Base-by-base conservation (phyloP, 2,113 vertebrate genomes). In the Ailurus styani region DNA sequence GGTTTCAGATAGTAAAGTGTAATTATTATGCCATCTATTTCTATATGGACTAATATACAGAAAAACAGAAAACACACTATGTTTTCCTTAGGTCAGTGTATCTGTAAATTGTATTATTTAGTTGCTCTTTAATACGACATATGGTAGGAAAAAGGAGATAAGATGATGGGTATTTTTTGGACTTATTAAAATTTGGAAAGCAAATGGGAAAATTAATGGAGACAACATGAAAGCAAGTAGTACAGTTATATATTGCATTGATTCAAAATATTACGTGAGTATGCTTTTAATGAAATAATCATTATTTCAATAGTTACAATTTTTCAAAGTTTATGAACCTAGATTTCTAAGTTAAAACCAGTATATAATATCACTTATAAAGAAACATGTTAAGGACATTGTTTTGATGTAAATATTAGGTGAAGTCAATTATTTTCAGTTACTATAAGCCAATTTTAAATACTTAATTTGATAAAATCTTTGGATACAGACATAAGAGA, bases 291-390 rank as follows among this genome's bases (percentile, higher is more conserved):
- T 85, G 25, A 47, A 72, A 31, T 64, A 90, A 96, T 64, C 21
- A 82, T 75, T 92, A 60, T 72, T 60, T 96, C 50, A 82, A 45
- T n/a, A 42, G 10, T 55, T 92, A 79, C 4, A 37, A 70, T 82
- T 96, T 6, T 92, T 87, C 17, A 93, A 81, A 96, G 40, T 8
- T 87, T 21, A 40, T 45, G 11, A 88, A 42, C 42, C 40, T 66
- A 83, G 7, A 93, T 55, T 87, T 72, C 34, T 89, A 68, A 93
- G 60, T 83, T 96, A 91, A 95, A 94, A 91, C 6, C 21, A 47
- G 11, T 72, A 0, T 79, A 29, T 21, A 70, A n/a, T 20, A 64
- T 37, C 31, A 57, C 50, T 72, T 94, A 86, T 37, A 85, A 85
- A 78, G 31, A 97, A 47, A 18, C 21, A 42, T 23, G 2, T n/a